A percentile compares a stretch with the other conserved stretches of the same genome.
phyloP scores from a whole-genome alignment of 1,140 invertebrate genomes.

The Idris sp. region DNA sequence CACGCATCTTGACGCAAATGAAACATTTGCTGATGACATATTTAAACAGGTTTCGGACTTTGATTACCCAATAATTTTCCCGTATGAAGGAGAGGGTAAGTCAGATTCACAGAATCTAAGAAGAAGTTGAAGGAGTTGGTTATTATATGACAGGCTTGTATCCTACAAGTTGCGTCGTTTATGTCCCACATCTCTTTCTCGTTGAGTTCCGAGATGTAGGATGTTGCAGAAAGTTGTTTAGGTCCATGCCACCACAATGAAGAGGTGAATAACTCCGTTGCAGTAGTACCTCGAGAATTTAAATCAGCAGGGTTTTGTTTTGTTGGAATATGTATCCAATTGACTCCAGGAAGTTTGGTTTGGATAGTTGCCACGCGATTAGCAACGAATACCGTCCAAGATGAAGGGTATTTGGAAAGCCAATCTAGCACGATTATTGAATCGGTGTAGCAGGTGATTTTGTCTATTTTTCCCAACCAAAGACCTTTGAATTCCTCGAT shows the following conservation, averaged over 20 bases:
- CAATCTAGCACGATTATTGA: background rate
- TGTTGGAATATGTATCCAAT: background rate
- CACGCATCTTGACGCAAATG: background rate
- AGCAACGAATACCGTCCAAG: constrained; percentile 1
- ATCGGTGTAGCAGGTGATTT: background rate
- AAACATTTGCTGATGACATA: background rate
- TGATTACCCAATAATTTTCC: too few species aligned
- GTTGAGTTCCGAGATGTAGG: too few species aligned
- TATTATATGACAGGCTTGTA: too few species aligned
- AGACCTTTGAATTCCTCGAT: background rate
- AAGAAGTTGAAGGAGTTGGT: too few species aligned
- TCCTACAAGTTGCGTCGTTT: too few species aligned
- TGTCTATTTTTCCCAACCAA: background rate
- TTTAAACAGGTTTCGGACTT: background rate
- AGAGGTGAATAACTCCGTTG: background rate
- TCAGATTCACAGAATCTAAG: too few species aligned
- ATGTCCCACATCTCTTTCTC: too few species aligned
- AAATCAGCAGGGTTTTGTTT: constrained; percentile 5
- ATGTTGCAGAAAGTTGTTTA: too few species aligned
- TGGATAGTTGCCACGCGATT: background rate
- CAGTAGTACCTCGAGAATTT: background rate
- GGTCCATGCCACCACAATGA: background rate
- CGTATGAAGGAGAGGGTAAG: too few species aligned
- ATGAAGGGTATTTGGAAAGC: background rate
- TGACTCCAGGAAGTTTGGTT: background rate